Evolutionary conservation across 2,113 vertebrate species (phyloP), one percentile per base, ranked within the genome.

Genomic region (Sapayoa aenigma): DNA sequence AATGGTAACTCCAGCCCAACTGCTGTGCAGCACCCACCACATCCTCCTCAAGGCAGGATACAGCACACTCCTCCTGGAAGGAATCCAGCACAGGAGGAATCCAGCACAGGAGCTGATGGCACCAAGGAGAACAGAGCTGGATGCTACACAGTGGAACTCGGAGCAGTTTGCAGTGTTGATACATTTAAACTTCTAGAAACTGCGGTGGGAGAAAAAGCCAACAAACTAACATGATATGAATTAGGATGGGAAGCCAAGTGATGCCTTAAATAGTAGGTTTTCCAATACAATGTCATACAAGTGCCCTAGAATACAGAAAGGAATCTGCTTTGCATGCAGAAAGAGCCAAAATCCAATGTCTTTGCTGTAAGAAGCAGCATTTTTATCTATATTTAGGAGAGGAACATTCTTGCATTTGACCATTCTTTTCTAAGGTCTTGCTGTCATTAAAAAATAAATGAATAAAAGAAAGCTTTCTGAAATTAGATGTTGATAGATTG

Each of bases 121-220:
- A 30, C 8, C 0, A 5, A 37, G 33, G 21, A 53, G 28, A 3
- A 20, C 14, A 0, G 0, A 17, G 46, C 49, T n/a, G 37, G 0
- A 5, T 9, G 6, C 47, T 21, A 2, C 1, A 5, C 4, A 33
- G 10, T 2, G 5, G 0, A 0, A 6, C 31, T 39, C 2, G 14
- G 9, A 69, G 68, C 46, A 8, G 2, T 9, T 2, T 9, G 24
- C 41, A 28, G 14, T 1, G 1, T 1, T 6, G 28, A 0, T 3
- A 0, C 5, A 35, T 11, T 18, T 28, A n/a, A 87, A 25, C 37
- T 60, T 47, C 2, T 1, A 73, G 12, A 60, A 65, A 35, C 15
- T 2, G 14, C 9, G 2, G 1, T 18, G 74, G 21, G 31, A 75
- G 22, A 19, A 69, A 60, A 83, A 83, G 37, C 24, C 18, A 72